Base-by-base conservation (phyloP, 2,888 invertebrate genomes). In the Aphidoletes aphidimyza region DNA sequence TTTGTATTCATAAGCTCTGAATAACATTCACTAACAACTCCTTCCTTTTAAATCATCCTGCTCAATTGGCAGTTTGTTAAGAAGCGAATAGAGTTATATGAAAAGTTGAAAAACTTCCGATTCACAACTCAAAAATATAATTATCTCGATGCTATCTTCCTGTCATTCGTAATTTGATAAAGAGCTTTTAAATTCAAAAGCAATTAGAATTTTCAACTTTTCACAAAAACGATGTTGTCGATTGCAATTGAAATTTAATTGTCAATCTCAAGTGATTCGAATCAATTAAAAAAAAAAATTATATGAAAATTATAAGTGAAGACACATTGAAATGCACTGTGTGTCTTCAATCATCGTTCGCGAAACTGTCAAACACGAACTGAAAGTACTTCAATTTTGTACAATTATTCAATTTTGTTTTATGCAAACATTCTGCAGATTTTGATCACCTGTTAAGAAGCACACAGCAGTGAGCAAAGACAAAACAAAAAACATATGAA, bases 331-430 rank as follows among this genome's bases (percentile, higher is more conserved):
- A 42, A 42, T 42, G 42, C 42, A 42, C 42, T 6, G 14, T 6
- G 14, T 42, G n/a, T n/a, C 14, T 6, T 42, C 6, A 19, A 49
- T 54, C 11, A 5, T 11, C 54, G 8, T 54, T 26, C 3, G 17
- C 49, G n/a, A 54, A 54, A 26, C 6, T 54, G 54, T 54, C 26
- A 54, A 54, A 54, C 5, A 54, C 22, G 8, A 42, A 11, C n/a
- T 9, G 26, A 54, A 26, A 8, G 26, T 19, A 54, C 26, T 54
- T 54, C 1, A 54, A 54, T 3, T 26, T 1, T 26, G 19, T 47
- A 17, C 8, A 54, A 54, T 54, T 54, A 54, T 54, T 26, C 54
- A 54, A 54, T 54, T 54, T 54, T 26, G 54, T 26, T 54, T 49
- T 19, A 49, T 49, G 49, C 49, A 17, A 11, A 49, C 3, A 19